Evolutionary conservation across 2,797 vertebrate species (phyloP).

Genomic region (Pseudochirops corinnae): DNA sequence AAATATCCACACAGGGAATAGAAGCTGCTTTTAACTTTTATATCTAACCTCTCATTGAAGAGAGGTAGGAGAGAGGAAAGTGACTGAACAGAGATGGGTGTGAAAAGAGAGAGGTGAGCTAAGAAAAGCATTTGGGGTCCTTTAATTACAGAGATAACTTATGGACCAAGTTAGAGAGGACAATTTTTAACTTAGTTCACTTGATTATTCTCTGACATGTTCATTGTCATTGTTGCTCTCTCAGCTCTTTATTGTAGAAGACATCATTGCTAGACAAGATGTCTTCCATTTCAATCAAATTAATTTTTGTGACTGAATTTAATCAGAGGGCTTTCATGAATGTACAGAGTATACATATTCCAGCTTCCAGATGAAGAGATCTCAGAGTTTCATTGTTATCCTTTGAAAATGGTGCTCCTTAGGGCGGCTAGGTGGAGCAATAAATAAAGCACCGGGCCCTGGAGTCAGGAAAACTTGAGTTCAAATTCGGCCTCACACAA

Average conservation of each 20-base stretch:
- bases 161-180: not conserved
- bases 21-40: slow-evolving; percentile 29
- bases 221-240: not conserved
- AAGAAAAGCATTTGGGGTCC: not conserved
- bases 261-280: not conserved
- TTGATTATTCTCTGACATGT: slow-evolving; percentile 11
- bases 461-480: too few species aligned
- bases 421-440: too few species aligned
- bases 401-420: not conserved
- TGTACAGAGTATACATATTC: not conserved
- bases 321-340: not conserved
- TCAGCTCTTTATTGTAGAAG: slow-evolving; percentile 17
- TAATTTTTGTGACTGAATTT: not conserved
- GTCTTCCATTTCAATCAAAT: not conserved
- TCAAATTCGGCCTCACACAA: too few species aligned
- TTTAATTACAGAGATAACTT: not conserved
- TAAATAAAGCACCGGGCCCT: too few species aligned
- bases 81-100: not conserved
- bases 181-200: not conserved
- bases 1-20: not conserved
- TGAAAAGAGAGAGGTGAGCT: not conserved
- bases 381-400: not conserved
- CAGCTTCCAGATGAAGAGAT: not conserved
- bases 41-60: slow-evolving; percentile 29
- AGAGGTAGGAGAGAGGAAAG: not conserved